These are phyloP conservation scores for Heliconius ethilla DNA, from an alignment of 2,888 invertebrate genomes.

Conservation along the genomic window DNA sequence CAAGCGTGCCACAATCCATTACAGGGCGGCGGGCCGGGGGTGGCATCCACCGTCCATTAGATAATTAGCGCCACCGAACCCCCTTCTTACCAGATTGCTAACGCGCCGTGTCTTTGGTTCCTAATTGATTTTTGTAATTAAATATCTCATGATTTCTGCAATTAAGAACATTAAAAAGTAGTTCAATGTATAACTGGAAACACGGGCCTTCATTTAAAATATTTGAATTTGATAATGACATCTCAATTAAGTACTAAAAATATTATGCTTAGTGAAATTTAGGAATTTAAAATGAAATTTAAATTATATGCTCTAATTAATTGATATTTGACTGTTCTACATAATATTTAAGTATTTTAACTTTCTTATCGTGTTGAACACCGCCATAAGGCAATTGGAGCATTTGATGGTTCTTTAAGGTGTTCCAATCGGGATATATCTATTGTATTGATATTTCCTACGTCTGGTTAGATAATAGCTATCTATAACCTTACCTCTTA, in stretches of 20 bases:
- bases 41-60: slow-evolving; percentile 69
- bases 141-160: slow-evolving; percentile 34
- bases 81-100: slow-evolving; percentile 78
- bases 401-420: not conserved
- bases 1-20: slow-evolving; percentile 78
- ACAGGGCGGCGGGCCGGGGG: slow-evolving; percentile 52
- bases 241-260: slow-evolving; percentile 15
- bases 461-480: not conserved
- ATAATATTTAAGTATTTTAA: not conserved
- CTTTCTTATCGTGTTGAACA: not conserved
- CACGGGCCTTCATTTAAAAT: slow-evolving; percentile 7
- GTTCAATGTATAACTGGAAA: slow-evolving; percentile 21
- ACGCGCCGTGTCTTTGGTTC: slow-evolving; percentile 62
- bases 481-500: not conserved
- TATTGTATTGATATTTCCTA: not conserved
- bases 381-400: not conserved
- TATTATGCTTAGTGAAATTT: slow-evolving; percentile 8
- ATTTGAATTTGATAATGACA: slow-evolving; percentile 20
- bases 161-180: slow-evolving; percentile 26
- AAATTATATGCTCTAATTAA: not conserved
- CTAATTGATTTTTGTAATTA: slow-evolving; percentile 65
- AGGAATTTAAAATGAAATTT: not conserved
- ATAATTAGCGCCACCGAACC: slow-evolving; percentile 72
- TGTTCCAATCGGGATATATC: not conserved
- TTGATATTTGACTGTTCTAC: not conserved